Base-by-base conservation (phyloP, 2,797 vertebrate species). In the Periparus ater region DNA sequence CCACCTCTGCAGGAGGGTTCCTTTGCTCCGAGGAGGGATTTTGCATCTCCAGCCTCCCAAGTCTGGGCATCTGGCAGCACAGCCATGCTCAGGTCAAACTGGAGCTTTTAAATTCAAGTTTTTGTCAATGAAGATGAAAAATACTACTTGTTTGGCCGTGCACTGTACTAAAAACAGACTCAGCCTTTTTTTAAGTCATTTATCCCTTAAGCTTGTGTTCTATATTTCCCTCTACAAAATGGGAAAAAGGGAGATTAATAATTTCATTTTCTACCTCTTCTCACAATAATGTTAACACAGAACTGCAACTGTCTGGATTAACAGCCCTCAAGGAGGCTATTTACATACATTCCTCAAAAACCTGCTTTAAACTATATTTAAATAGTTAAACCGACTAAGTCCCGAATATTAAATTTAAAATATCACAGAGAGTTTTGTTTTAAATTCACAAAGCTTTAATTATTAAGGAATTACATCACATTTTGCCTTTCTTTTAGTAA, bases 341-440 rank as follows among this genome's bases (percentile, higher is more conserved):
- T 93, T 62, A 91, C 51, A 75, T 1, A 85, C 34, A 45, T 68
- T 62, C 36, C 85, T 70, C 66, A 95, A 80, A 94, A 91, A 48
- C 29, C 14, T 47, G 23, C 23, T 94, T 89, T 19, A 53, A 94
- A 88, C 84, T 62, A 15, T 62, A 89, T 88, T 96, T 84, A 85
- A 89, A 89, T 34, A 93, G 65, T 61, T 65, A 92, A 92, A 66
- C 11, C 48, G 8, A 68, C 93, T 86, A 75, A 81, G 55, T 15
- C 36, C 17, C 47, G 70, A 86, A 79, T 79, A 95, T 62, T 74
- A 89, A 85, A 96, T 89, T 83, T 85, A 91, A 67, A 95, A 79
- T 68, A 91, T 95, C 87, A 50, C 53, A 8, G 65, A 40, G 36
- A 20, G 40, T 78, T 93, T 57, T 51, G 55, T 42, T 83, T 92